Conservation (phyloP, 1,140 invertebrate species). For the Subanguina moxae region DNA sequence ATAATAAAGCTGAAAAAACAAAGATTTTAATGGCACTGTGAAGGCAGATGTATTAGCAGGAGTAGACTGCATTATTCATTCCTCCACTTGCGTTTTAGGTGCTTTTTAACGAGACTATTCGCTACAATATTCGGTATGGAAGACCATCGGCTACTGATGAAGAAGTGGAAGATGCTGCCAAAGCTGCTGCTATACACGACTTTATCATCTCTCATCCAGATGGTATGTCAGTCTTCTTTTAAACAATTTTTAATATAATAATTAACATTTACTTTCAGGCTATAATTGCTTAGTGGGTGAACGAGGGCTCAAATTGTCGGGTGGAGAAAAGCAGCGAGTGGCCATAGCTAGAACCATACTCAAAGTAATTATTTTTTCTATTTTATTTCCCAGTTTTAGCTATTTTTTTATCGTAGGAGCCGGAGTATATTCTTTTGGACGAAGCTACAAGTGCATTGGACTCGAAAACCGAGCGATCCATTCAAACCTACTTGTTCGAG, state of each 20-base stretch:
- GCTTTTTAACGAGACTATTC: constrained; percentile 65
- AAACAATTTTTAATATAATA: background rate
- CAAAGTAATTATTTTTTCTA: constrained; percentile 69
- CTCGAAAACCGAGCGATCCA: constrained; percentile 57
- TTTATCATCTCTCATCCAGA: constrained; percentile 83
- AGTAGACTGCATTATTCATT: background rate
- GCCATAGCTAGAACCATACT: constrained; percentile 84
- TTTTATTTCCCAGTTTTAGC: background rate
- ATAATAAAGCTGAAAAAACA: background rate
- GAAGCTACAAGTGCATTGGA: constrained; percentile 66
- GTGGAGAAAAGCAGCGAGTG: constrained; percentile 87
- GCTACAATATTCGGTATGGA: constrained; percentile 92
- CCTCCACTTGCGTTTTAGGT: background rate
- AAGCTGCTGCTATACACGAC: constrained; percentile 86
- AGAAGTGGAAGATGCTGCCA: constrained; percentile 81
- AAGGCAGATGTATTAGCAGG: background rate
- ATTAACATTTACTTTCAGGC: constrained; percentile 37
- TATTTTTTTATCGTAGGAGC: constrained; percentile 61
- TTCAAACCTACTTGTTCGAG: constrained; percentile 62
- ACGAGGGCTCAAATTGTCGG: constrained; percentile 64
- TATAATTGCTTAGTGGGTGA: constrained; percentile 63
- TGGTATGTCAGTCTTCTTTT: constrained; percentile 54
- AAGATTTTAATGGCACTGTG: background rate
- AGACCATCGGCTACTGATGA: constrained; percentile 72
- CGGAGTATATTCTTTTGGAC: constrained; percentile 78